Evolutionary conservation across 1,140 invertebrate species (phyloP), one percentile per base, ranked within the genome.

Genomic region (Anadara kagoshimensis): DNA sequence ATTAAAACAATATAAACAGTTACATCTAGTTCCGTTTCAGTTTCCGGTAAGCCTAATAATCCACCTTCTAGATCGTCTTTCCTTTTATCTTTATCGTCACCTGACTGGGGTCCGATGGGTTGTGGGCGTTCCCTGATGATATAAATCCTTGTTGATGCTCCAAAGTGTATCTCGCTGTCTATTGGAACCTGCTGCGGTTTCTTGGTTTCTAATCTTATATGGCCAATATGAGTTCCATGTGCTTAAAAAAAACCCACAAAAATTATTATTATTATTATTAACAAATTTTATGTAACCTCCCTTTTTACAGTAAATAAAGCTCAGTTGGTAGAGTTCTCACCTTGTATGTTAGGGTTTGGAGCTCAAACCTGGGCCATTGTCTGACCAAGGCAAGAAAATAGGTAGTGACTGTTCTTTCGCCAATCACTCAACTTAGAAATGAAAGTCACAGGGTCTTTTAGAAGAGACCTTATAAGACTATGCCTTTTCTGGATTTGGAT

Each of bases 111-210:
- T 29, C 76, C 81, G 24, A 81, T 66, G 11, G 92, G 92, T 83
- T 97, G 93, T 10, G 97, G 89, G 65, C 96, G 91, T 89, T 98
- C 97, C 85, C 96, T 91, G 69, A 99, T 94, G 63, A 97, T 94
- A 86, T 99, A 99, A 83, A 94, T 94, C 82, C 98, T 92, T 24
- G 97, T 99, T 0, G 97, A 99, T 22, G 97, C 97, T 62, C 97
- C 97, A 92, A 99, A 99, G 89, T 98, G 97, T 91, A 99, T 97
- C 93, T 84, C 88, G 80, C 95, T 97, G 85, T 98, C 96, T 24
- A 98, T 94, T 22, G 96, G 96, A 75, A 99, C 90, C 86, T 98
- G 97, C 54, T 97, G 98, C 3, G 97, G 97, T 90, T 98, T 98
- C 75, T 97, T 92, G 0, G 93, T 82, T 89, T 99, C 97, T 58